A percentile compares a stretch with the other conserved stretches of the same genome.
phyloP scores from a whole-genome alignment of 1,140 invertebrate species.

The Fopius arisanus region DNA sequence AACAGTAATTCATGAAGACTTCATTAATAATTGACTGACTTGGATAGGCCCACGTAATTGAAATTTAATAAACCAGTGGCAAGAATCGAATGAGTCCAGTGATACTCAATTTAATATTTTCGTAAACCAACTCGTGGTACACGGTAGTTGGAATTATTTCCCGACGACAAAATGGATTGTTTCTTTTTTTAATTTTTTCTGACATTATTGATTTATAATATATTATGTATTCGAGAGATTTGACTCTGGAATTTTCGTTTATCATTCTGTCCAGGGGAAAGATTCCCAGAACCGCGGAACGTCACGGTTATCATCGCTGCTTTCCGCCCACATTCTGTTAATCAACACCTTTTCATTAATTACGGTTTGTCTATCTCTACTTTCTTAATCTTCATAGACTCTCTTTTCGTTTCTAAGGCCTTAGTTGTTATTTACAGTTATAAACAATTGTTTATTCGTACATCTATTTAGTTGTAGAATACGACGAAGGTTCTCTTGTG shows the following conservation, averaged over 20 bases:
- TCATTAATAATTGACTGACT: slow-evolving; percentile 55
- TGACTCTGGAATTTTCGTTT: too few species aligned
- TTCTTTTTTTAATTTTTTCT: too few species aligned
- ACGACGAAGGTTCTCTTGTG: not conserved
- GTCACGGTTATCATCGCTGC: not conserved
- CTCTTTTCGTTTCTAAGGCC: slow-evolving; percentile 36
- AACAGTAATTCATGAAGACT: slow-evolving; percentile 49
- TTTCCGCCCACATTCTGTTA: not conserved
- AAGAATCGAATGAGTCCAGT: not conserved
- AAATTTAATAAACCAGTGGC: not conserved
- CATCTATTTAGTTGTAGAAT: slow-evolving; percentile 13
- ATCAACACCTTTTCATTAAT: slow-evolving; percentile 17
- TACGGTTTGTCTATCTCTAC: slow-evolving; percentile 24
- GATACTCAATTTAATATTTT: too few species aligned
- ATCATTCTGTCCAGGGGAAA: too few species aligned
- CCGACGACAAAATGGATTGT: too few species aligned
- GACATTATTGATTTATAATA: too few species aligned
- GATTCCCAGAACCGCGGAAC: too few species aligned
- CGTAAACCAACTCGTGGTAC: too few species aligned
- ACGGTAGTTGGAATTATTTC: too few species aligned
- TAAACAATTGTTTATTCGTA: slow-evolving; percentile 41
- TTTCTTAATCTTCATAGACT: not conserved
- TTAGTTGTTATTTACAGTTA: slow-evolving; percentile 54
- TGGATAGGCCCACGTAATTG: not conserved
- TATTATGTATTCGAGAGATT: too few species aligned